These are phyloP conservation scores for Psittacula derbiana DNA, from an alignment of 2,797 vertebrate genomes.

Conservation along the genomic window DNA sequence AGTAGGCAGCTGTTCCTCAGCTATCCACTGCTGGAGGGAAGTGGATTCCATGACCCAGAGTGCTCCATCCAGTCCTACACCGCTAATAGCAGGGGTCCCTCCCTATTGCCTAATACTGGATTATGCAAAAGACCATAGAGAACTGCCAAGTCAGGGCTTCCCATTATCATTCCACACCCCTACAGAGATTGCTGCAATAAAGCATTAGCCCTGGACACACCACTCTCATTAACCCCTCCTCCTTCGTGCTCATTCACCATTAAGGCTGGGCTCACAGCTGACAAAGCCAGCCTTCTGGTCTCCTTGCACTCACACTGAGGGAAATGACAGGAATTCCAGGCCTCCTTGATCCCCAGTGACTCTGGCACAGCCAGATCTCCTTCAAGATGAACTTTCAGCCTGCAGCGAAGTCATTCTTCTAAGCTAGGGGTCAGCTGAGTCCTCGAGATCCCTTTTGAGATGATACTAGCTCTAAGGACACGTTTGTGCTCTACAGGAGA, in stretches of 20 bases:
- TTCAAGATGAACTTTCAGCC: background rate
- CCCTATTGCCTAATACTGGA: background rate
- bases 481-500: background rate
- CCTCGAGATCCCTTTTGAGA: background rate
- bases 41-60: background rate
- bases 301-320: background rate
- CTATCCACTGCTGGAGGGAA: background rate
- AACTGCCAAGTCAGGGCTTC: conserved; percentile 41
- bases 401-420: background rate
- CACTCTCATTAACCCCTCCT: background rate
- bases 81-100: background rate
- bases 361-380: background rate
- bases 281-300: background rate
- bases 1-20: background rate
- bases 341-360: background rate
- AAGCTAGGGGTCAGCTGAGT: background rate
- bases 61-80: background rate
- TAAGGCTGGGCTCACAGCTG: background rate
- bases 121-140: conserved; percentile 25
- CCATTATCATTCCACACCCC: conserved; percentile 4
- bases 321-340: background rate
- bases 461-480: background rate
- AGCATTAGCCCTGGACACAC: conserved; percentile 2
- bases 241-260: background rate
- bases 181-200: background rate